These are phyloP conservation scores for Xestobium rufovillosum DNA, from an alignment of 2,888 invertebrate genomes.

Conservation along the genomic window DNA sequence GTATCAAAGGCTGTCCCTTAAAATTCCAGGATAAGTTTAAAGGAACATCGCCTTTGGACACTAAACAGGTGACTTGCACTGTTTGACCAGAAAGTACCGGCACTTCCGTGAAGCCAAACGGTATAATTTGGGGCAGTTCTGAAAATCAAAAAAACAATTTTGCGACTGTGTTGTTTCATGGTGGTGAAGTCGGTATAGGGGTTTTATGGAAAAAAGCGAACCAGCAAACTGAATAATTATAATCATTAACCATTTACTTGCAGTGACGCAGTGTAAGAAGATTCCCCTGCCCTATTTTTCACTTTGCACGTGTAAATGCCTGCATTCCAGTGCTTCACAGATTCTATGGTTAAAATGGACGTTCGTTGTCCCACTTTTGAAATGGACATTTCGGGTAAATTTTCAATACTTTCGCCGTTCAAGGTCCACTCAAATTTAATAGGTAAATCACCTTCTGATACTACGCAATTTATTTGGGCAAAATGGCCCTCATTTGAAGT, in stretches of 20 bases:
- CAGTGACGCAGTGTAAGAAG: conserved; percentile 52
- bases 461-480: conserved; percentile 39
- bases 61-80: conserved; percentile 64
- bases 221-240: conserved; percentile 33
- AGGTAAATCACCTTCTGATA: conserved; percentile 48
- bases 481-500: conserved; percentile 51
- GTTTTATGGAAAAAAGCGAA: too few relatives aligned
- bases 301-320: conserved; percentile 67
- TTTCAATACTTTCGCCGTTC: conserved; percentile 43
- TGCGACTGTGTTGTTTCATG: conserved; percentile 5
- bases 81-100: conserved; percentile 73
- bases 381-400: conserved; percentile 26
- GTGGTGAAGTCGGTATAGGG: background rate
- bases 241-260: conserved; percentile 51
- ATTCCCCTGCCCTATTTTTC: conserved; percentile 54
- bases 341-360: conserved; percentile 61
- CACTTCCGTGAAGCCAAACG: conserved; percentile 70
- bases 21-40: conserved; percentile 50
- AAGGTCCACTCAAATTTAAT: conserved; percentile 48
- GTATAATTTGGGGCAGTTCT: conserved; percentile 75
- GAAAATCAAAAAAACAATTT: conserved; percentile 48
- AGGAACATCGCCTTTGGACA: conserved; percentile 52
- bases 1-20: conserved; percentile 42
- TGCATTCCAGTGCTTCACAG: conserved; percentile 58
- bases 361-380: conserved; percentile 53